phyloP scores from a whole-genome alignment of 2,797 vertebrate species.

The Lacerta bilineata region DNA sequence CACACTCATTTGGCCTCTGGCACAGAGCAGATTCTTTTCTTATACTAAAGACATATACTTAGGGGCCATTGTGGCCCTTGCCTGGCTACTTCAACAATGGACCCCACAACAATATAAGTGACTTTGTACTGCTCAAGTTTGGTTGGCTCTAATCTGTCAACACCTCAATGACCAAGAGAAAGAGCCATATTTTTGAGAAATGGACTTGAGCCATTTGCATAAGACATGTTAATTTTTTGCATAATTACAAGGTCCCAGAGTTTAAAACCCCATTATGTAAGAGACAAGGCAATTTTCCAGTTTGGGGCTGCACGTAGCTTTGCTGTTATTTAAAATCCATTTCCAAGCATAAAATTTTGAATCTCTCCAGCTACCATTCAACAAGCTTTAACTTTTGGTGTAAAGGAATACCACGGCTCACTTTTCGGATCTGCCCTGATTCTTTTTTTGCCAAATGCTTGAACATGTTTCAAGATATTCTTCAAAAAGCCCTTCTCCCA shows the following conservation, averaged over 20 bases:
- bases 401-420: neutral
- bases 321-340: neutral
- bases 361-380: neutral
- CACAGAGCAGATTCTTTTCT: too few relatives aligned
- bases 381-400: neutral
- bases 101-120: neutral
- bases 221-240: neutral
- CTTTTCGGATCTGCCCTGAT: neutral
- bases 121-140: neutral
- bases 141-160: neutral
- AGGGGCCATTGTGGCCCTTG: too few relatives aligned
- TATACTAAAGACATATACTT: too few relatives aligned
- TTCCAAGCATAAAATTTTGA: neutral
- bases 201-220: neutral
- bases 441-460: neutral
- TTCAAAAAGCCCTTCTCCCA: neutral
- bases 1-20: too few relatives aligned
- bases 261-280: neutral
- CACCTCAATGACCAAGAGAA: neutral
- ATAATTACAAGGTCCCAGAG: neutral
- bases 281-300: neutral
- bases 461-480: neutral
- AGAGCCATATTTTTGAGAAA: neutral
- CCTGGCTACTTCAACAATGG: too few relatives aligned
- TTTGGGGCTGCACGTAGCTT: neutral